phyloP scores from a whole-genome alignment of 2,113 vertebrate species.

The Mustelus asterias region DNA sequence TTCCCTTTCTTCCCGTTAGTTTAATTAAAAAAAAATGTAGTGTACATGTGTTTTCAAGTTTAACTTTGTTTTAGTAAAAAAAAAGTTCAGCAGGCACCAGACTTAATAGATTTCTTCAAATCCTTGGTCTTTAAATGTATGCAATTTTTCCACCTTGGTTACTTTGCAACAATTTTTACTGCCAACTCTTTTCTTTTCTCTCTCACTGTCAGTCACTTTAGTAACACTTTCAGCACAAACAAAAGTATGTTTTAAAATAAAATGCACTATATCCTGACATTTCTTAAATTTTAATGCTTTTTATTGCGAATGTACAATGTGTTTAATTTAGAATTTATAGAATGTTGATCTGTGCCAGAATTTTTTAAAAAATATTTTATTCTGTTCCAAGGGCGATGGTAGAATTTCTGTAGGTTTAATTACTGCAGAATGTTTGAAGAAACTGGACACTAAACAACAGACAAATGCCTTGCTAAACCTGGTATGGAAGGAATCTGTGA shows the following conservation, averaged over 20 bases:
- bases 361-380: neutral
- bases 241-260: neutral
- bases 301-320: neutral
- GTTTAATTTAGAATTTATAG: neutral
- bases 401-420: conserved; percentile 78
- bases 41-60: neutral
- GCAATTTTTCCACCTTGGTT: neutral
- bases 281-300: neutral
- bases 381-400: conserved; percentile 65
- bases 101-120: too few species aligned
- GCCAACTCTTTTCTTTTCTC: neutral
- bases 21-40: neutral
- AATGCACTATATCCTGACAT: neutral
- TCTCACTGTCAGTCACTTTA: neutral
- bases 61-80: neutral
- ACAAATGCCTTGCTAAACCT: conserved; percentile 83
- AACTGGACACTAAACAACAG: conserved; percentile 90
- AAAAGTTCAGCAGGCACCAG: neutral
- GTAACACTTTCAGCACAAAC: neutral
- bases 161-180: neutral
- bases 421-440: conserved; percentile 86
- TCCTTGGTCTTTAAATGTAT: neutral
- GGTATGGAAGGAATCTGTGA: conserved; percentile 92
- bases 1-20: neutral
- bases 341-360: neutral